Conservation (phyloP, 2,113 vertebrate genomes). For the Seriola aureovittata region DNA sequence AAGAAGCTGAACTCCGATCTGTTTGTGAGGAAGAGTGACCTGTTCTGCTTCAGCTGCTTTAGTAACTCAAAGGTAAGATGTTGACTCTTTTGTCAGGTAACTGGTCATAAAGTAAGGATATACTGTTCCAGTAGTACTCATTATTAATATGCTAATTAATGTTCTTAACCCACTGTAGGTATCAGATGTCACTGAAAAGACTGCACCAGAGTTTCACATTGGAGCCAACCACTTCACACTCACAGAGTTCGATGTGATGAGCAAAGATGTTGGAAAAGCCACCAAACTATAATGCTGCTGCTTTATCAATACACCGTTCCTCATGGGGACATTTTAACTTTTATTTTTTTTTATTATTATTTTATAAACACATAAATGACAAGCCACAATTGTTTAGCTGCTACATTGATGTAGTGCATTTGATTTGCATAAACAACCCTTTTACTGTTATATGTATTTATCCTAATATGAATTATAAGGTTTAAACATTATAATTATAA, state of each 20-base stretch:
- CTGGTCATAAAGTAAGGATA: background rate
- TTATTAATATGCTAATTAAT: conserved; percentile 3
- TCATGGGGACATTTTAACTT: background rate
- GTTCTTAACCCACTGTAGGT: conserved; percentile 59
- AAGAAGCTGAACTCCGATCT: conserved; percentile 68
- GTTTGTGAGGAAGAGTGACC: conserved; percentile 78
- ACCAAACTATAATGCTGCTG: conserved; percentile 74
- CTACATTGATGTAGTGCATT: too few species aligned
- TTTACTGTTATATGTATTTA: conserved; percentile 2
- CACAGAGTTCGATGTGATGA: conserved; percentile 48
- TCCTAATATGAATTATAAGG: conserved; percentile 3
- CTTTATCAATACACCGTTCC: background rate
- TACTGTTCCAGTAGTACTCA: background rate
- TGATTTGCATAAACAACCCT: too few species aligned
- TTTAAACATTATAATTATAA: background rate
- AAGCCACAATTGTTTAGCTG: background rate
- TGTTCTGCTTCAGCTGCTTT: conserved; percentile 75
- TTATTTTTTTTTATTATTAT: background rate
- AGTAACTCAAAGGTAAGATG: conserved; percentile 73
- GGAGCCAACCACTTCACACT: conserved; percentile 68
- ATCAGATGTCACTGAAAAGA: conserved; percentile 59
- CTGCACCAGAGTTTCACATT: conserved; percentile 39
- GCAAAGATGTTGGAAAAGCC: conserved; percentile 56
- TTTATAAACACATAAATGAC: background rate
- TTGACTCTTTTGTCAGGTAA: background rate